Conservation (phyloP, 1,140 invertebrate species). For the Vanessa atalanta region DNA sequence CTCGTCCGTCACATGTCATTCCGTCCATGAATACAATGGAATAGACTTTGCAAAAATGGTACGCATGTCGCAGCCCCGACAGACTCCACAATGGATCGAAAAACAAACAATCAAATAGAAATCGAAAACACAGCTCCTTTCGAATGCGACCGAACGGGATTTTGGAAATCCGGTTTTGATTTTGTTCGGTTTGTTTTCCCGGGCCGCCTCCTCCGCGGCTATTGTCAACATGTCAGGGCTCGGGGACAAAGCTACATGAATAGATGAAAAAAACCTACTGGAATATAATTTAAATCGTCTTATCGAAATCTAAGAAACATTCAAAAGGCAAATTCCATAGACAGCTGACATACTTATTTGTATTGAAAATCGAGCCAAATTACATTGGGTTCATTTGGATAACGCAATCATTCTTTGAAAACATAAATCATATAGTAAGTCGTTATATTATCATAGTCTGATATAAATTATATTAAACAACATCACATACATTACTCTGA, state of each 20-base stretch:
- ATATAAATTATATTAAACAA: too few relatives aligned
- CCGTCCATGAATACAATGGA: conserved; percentile 65
- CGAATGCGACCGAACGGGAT: conserved; percentile 74
- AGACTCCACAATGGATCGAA: conserved; percentile 70
- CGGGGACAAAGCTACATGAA: conserved; percentile 56
- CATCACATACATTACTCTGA: too few relatives aligned
- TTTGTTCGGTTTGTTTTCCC: conserved; percentile 62
- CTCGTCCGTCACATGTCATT: conserved; percentile 76
- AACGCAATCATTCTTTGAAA: background rate
- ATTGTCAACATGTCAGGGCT: conserved; percentile 64
- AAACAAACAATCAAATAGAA: conserved; percentile 80
- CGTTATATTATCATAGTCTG: too few relatives aligned
- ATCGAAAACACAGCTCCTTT: conserved; percentile 78
- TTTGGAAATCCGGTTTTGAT: conserved; percentile 79
- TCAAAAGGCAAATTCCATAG: conserved; percentile 6
- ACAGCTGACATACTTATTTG: conserved; percentile 22
- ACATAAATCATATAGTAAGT: too few relatives aligned
- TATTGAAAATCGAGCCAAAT: background rate
- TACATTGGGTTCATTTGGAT: background rate
- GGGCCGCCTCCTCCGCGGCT: conserved; percentile 52
- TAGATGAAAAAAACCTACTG: conserved; percentile 44
- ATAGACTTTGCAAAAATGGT: conserved; percentile 77
- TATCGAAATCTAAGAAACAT: conserved; percentile 28
- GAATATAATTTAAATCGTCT: conserved; percentile 19
- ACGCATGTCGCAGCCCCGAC: conserved; percentile 68